A percentile compares a stretch with the other conserved stretches of the same genome.
phyloP scores from a whole-genome alignment of 2,888 invertebrate genomes.

The Eucera pruinosa region DNA sequence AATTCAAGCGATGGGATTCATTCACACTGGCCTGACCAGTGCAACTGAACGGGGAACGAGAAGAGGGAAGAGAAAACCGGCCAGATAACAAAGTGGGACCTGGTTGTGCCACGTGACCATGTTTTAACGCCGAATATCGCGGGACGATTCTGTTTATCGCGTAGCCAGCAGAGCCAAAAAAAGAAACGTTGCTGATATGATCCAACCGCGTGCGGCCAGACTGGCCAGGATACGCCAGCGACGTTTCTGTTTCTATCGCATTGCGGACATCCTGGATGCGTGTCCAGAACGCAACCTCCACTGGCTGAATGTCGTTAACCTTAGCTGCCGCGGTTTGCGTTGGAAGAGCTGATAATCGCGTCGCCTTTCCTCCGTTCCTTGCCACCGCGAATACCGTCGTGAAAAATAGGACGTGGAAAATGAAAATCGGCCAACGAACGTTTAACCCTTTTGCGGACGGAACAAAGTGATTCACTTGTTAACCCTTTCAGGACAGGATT shows the following conservation, averaged over 20 bases:
- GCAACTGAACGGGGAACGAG: neutral
- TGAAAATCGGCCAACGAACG: too few species aligned
- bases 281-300: slow-evolving; percentile 55
- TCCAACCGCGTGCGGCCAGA: slow-evolving; percentile 44
- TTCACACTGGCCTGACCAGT: neutral
- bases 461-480: too few species aligned
- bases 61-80: neutral
- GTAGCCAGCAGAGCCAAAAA: slow-evolving; percentile 15
- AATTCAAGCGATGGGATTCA: slow-evolving; percentile 24
- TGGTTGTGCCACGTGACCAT: slow-evolving; percentile 26
- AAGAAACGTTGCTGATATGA: slow-evolving; percentile 50
- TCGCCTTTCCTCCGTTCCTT: slow-evolving; percentile 38
- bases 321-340: slow-evolving; percentile 58
- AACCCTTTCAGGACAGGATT: too few species aligned
- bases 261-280: slow-evolving; percentile 76
- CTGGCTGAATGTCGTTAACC: slow-evolving; percentile 73
- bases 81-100: slow-evolving; percentile 38
- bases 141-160: slow-evolving; percentile 51
- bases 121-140: slow-evolving; percentile 46
- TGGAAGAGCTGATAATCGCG: slow-evolving; percentile 63
- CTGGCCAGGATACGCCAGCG: slow-evolving; percentile 71
- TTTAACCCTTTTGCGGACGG: too few species aligned
- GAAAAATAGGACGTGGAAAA: too few species aligned
- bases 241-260: slow-evolving; percentile 71
- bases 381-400: neutral